phyloP scores from a whole-genome alignment of 2,797 vertebrate genomes.

The Labeo calbasu region DNA sequence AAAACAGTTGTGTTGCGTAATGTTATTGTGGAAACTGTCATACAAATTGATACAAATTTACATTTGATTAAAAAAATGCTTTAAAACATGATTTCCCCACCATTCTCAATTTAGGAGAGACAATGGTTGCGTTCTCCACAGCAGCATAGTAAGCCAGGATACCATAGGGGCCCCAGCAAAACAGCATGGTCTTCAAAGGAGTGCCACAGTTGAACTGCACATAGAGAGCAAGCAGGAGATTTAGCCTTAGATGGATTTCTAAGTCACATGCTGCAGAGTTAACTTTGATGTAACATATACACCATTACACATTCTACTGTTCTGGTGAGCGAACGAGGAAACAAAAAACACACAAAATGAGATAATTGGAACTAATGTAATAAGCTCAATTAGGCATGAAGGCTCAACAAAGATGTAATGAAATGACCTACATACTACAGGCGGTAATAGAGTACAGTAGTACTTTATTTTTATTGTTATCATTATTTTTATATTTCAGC shows the following conservation, averaged over 20 bases:
- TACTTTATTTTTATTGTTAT: too few species aligned
- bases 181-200: constrained; percentile 85
- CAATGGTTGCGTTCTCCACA: constrained; percentile 82
- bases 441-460: background rate
- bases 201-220: constrained; percentile 88
- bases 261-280: constrained; percentile 69
- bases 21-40: too few species aligned
- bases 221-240: constrained; percentile 43
- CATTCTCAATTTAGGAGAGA: constrained; percentile 93
- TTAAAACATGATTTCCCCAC: constrained; percentile 67
- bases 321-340: background rate
- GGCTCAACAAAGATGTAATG: background rate
- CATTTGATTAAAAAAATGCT: too few species aligned
- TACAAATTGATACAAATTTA: too few species aligned
- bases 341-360: background rate
- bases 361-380: background rate
- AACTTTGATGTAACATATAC: constrained; percentile 43
- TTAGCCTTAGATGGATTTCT: constrained; percentile 55
- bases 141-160: constrained; percentile 87
- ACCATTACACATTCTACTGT: constrained; percentile 31
- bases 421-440: constrained; percentile 2
- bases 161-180: constrained; percentile 94
- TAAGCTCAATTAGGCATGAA: background rate
- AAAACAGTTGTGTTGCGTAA: too few species aligned
- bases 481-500: background rate